phyloP scores from a whole-genome alignment of 1,140 invertebrate genomes.

The Varroa destructor region DNA sequence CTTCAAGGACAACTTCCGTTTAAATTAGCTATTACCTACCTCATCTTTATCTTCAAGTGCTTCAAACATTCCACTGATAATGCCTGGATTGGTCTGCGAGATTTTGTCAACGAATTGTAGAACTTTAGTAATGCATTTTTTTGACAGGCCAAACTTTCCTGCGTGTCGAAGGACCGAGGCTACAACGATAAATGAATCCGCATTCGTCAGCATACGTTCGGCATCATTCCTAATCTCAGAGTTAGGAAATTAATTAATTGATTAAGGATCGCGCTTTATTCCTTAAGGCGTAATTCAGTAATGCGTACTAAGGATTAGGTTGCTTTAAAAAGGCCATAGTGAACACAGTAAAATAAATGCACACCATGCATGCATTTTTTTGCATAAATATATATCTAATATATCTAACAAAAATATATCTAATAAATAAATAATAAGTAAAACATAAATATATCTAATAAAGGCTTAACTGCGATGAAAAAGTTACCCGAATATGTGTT shows the following conservation, averaged over 20 bases:
- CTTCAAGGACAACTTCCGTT: too few relatives aligned
- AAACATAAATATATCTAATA: too few relatives aligned
- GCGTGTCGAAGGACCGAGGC: neutral
- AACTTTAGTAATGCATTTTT: neutral
- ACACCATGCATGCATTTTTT: too few relatives aligned
- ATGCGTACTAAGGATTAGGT: too few relatives aligned
- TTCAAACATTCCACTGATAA: constrained; percentile 12
- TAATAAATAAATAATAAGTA: too few relatives aligned
- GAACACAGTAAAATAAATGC: too few relatives aligned
- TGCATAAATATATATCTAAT: too few relatives aligned
- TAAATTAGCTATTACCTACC: neutral
- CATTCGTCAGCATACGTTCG: neutral
- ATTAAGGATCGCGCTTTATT: too few relatives aligned
- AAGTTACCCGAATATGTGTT: constrained; percentile 7
- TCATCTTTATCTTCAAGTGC: constrained; percentile 13
- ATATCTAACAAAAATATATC: too few relatives aligned
- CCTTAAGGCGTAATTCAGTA: too few relatives aligned
- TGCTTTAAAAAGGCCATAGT: too few relatives aligned
- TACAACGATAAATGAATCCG: constrained; percentile 9
- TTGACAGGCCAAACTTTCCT: neutral
- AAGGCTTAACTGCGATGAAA: neutral
- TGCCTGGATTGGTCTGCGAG: constrained; percentile 5
- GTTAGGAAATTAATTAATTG: too few relatives aligned
- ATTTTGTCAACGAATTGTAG: constrained; percentile 5
- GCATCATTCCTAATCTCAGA: neutral